Evolutionary conservation across 1,140 invertebrate species (phyloP).

Genomic region (Drosophila repletoides): DNA sequence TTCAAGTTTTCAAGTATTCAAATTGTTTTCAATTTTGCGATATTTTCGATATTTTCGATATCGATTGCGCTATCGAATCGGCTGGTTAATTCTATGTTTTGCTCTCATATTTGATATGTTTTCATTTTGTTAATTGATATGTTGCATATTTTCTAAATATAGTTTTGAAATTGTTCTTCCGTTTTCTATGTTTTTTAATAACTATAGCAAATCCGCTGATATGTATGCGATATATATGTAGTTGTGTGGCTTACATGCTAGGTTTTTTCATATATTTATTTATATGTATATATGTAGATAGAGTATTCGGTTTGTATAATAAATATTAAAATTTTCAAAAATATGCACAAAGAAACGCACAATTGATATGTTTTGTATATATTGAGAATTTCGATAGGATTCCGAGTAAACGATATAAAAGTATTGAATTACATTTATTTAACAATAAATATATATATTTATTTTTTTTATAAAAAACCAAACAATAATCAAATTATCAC

Average conservation of each 20-base stretch:
- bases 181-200: slow-evolving; percentile 22
- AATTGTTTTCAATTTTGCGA: too few relatives aligned
- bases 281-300: slow-evolving; percentile 31
- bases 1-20: too few relatives aligned
- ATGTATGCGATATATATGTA: slow-evolving; percentile 77
- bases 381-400: slow-evolving; percentile 16
- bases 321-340: slow-evolving; percentile 52
- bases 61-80: too few relatives aligned
- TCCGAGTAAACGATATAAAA: slow-evolving; percentile 38
- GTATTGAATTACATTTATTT: slow-evolving; percentile 19
- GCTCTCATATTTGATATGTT: slow-evolving; percentile 71
- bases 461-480: slow-evolving; percentile 39
- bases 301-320: slow-evolving; percentile 50
- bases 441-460: slow-evolving; percentile 24
- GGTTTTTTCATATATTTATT: slow-evolving; percentile 23
- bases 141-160: slow-evolving; percentile 60
- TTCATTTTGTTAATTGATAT: slow-evolving; percentile 63
- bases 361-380: slow-evolving; percentile 30
- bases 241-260: slow-evolving; percentile 55
- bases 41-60: not conserved
- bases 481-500: slow-evolving; percentile 72
- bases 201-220: slow-evolving; percentile 54
- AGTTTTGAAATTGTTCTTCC: slow-evolving; percentile 30
- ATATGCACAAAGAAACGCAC: slow-evolving; percentile 58
- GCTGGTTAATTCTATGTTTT: slow-evolving; percentile 14